These are phyloP conservation scores for Tineola bisselliella DNA, from an alignment of 2,888 invertebrate species.

Conservation along the genomic window DNA sequence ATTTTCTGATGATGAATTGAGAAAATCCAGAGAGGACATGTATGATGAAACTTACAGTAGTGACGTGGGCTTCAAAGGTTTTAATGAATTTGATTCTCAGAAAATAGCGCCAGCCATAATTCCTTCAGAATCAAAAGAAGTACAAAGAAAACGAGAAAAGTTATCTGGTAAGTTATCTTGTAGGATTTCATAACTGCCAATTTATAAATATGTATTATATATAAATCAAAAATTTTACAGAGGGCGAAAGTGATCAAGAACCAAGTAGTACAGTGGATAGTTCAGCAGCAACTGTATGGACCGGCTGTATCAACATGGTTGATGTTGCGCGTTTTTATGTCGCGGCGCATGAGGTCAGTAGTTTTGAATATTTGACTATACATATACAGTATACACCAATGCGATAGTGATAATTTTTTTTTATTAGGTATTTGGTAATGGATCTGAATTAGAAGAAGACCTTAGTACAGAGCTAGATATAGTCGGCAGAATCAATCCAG, in stretches of 20 bases:
- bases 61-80: slow-evolving; percentile 22
- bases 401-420: too few species aligned
- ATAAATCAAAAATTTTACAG: slow-evolving; percentile 27
- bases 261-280: slow-evolving; percentile 79
- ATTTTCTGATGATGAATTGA: slow-evolving; percentile 54
- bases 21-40: slow-evolving; percentile 52
- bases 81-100: background rate
- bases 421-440: slow-evolving; percentile 68
- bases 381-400: too few species aligned
- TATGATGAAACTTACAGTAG: slow-evolving; percentile 46
- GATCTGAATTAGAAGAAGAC: slow-evolving; percentile 74
- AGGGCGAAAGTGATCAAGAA: slow-evolving; percentile 78
- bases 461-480: slow-evolving; percentile 83
- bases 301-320: slow-evolving; percentile 88
- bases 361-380: too few species aligned
- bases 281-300: slow-evolving; percentile 73
- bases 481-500: slow-evolving; percentile 90
- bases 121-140: background rate
- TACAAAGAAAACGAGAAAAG: background rate
- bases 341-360: slow-evolving; percentile 76
- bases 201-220: too few species aligned
- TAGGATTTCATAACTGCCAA: background rate
- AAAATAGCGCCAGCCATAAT: background rate
- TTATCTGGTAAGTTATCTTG: background rate
- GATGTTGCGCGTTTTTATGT: slow-evolving; percentile 91